phyloP scores from a whole-genome alignment of 1,140 invertebrate species.

The Bombus terrestris region DNA sequence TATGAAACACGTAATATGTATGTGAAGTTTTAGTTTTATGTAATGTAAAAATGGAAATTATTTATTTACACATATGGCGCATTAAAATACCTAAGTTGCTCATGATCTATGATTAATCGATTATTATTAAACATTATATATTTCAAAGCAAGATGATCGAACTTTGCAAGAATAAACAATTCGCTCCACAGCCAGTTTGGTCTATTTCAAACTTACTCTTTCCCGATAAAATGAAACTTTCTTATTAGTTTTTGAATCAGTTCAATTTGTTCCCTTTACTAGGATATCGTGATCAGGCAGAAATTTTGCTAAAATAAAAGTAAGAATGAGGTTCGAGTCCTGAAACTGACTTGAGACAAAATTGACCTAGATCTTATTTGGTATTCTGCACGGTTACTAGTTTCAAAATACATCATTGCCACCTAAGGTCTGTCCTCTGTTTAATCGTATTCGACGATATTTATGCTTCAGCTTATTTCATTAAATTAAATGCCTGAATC shows the following conservation, averaged over 20 bases:
- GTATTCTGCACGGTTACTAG: background rate
- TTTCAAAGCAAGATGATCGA: background rate
- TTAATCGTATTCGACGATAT: background rate
- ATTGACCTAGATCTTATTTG: background rate
- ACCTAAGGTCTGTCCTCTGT: background rate
- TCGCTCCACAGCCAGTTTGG: background rate
- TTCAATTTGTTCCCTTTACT: background rate
- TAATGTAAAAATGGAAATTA: background rate
- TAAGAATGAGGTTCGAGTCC: background rate
- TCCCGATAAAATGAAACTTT: background rate
- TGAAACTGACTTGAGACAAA: background rate
- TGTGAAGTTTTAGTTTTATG: background rate
- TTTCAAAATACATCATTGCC: background rate
- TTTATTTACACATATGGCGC: background rate
- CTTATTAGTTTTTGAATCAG: background rate
- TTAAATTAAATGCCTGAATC: background rate
- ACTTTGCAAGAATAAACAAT: background rate
- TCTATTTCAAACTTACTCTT: background rate
- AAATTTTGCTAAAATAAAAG: background rate
- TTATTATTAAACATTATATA: background rate
- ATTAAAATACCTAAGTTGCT: too few relatives aligned
- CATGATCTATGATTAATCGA: too few relatives aligned
- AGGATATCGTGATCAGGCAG: background rate
- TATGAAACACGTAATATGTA: too few relatives aligned
- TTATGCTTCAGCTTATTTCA: background rate